Evolutionary conservation across 2,797 vertebrate species (phyloP).

Genomic region (Characodon lateralis): DNA sequence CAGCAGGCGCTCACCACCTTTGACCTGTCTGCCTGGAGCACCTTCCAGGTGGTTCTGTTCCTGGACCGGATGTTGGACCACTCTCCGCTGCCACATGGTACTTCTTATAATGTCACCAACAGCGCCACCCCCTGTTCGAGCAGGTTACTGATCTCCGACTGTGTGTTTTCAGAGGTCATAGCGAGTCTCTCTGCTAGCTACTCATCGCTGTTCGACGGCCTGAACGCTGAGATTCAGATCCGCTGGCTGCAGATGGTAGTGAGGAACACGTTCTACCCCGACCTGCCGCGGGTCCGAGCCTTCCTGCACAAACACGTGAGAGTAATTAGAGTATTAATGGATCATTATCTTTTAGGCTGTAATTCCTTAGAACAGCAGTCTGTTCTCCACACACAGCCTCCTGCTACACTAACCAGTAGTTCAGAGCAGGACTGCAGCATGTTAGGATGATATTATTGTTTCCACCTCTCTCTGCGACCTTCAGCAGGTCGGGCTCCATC

Average conservation of each 20-base stretch:
- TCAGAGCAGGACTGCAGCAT: too few relatives aligned
- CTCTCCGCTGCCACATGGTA: slow-evolving; percentile 85
- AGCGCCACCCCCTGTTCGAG: background rate
- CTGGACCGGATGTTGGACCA: slow-evolving; percentile 92
- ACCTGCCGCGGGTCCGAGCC: slow-evolving; percentile 88
- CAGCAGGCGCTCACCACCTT: slow-evolving; percentile 75
- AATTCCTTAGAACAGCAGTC: background rate
- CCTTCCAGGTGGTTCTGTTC: slow-evolving; percentile 95
- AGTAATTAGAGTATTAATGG: too few relatives aligned
- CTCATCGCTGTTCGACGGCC: slow-evolving; percentile 87
- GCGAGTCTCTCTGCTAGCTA: slow-evolving; percentile 86
- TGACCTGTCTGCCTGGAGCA: slow-evolving; percentile 92
- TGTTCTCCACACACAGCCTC: too few relatives aligned
- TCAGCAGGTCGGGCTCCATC: too few relatives aligned
- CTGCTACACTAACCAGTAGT: too few relatives aligned
- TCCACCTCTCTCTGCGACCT: too few relatives aligned
- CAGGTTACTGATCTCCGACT: background rate
- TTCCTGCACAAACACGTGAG: slow-evolving; percentile 95
- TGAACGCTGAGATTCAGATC: slow-evolving; percentile 95
- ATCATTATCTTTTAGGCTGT: background rate
- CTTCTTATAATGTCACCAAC: background rate
- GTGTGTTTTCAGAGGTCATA: slow-evolving; percentile 84
- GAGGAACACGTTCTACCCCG: slow-evolving; percentile 90
- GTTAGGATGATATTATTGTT: too few relatives aligned
- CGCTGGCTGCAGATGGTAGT: slow-evolving; percentile 96